Evolutionary conservation across 2,113 vertebrate genomes (phyloP), one percentile per base, ranked within the genome.

Genomic region (Speoplatyrhinus poulsoni): DNA sequence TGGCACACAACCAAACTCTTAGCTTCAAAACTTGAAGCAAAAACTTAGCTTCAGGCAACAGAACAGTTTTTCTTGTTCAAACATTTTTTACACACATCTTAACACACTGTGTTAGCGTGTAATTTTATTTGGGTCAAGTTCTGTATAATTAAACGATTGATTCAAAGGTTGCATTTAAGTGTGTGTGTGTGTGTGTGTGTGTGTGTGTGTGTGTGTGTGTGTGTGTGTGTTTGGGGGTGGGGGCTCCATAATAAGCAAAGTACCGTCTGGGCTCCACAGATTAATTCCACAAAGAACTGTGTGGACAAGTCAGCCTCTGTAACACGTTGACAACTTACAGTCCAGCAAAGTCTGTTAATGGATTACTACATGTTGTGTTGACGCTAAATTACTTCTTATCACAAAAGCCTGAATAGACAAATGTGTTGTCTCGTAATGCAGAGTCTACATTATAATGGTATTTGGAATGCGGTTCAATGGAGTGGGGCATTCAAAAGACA

Each of bases 331-430:
- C 26, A 26, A 26, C 2, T 26, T 26, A 26, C 26, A 26, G 26
- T 3, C 26, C 26, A 26, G 26, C 26, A 26, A 26, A 26, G 26
- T 26, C 1, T 26, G 26, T 26, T 26, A 26, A 26, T 26, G 26
- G 26, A 26, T 26, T 26, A 26, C 26, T 26, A 26, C 26, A n/a
- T n/a, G n/a, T 62, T 71, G 61, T 32, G 65, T 19, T 69, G 11
- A 74, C 77, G 81, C 83, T 67, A 80, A 75, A 85, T 84, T 46
- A 65, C 65, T 80, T n/a, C 62, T 79, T 81, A 79, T 79, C 74
- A 47, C 75, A 73, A 73, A 74, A 13, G 56, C 63, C 72, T 10
- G 6, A 13, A 67, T 12, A 19, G 41, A 58, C 61, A 78, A 36
- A 67, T 3, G 46, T 46, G 32, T 41, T 47, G n/a, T 55, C 32